phyloP scores from a whole-genome alignment of 1,140 invertebrate genomes.

The Armadillidium nasatum region DNA sequence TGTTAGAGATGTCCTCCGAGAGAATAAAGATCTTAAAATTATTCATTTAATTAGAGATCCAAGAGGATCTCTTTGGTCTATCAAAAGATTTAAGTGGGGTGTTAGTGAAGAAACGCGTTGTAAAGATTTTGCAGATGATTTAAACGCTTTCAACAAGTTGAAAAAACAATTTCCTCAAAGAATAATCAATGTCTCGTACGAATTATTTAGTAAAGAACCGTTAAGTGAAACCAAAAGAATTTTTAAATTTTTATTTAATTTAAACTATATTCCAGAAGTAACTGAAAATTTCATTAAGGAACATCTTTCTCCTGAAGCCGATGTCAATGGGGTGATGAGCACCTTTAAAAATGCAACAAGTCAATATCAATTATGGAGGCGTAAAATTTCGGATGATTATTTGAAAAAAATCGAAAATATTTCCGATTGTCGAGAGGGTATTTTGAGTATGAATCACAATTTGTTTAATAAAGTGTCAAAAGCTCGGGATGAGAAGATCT shows the following conservation, averaged over 20 bases:
- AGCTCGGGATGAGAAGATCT: no score
- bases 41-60: neutral
- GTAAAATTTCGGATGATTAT: neutral
- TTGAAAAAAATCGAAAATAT: no score
- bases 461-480: no score
- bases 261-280: neutral
- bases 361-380: neutral
- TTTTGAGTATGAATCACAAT: no score
- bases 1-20: neutral
- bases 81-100: neutral
- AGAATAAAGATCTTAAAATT: neutral
- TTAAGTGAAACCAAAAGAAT: neutral
- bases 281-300: neutral
- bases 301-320: neutral
- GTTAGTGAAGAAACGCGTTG: neutral
- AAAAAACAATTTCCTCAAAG: neutral
- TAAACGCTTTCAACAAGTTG: neutral
- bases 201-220: neutral
- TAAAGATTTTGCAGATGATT: neutral
- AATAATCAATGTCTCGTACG: neutral
- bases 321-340: neutral
- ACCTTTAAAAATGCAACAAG: neutral
- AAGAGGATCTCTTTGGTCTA: neutral
- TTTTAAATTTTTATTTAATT: neutral
- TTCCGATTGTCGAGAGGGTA: no score